Percentiles rank a stretch among this genome's conserved stretches.
Conservation (phyloP, 2,113 vertebrate species). For the Cryptotis parvus region DNA sequence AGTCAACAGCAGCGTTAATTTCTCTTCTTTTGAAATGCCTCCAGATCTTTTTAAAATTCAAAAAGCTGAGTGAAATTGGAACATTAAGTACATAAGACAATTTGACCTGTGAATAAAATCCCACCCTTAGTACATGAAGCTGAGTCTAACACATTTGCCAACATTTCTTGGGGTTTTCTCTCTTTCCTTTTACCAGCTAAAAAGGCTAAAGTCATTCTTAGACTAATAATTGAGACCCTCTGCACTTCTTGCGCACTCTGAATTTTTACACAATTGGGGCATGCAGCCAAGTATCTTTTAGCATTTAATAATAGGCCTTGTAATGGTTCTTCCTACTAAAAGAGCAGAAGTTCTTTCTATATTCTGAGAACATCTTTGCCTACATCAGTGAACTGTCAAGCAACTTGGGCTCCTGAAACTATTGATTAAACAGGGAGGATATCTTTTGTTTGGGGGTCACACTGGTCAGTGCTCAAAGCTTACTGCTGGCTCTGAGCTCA, state of each 20-base stretch:
- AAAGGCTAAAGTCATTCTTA: neutral
- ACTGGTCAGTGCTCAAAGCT: too few relatives aligned
- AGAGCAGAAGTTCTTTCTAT: neutral
- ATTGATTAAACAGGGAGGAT: neutral
- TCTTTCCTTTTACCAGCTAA: neutral
- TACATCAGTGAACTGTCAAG: neutral
- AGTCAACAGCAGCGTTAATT: neutral
- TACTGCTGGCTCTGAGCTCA: neutral
- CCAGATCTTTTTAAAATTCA: constrained; percentile 38
- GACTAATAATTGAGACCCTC: neutral
- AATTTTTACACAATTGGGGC: neutral
- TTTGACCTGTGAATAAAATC: constrained; percentile 13
- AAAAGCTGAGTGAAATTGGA: neutral
- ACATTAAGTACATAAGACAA: constrained; percentile 8
- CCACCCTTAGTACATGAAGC: neutral
- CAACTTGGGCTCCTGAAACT: neutral
- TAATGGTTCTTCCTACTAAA: neutral
- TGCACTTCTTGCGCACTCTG: neutral
- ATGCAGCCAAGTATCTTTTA: neutral
- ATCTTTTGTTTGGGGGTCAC: too few relatives aligned
- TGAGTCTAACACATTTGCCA: neutral
- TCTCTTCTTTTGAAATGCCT: constrained; percentile 28
- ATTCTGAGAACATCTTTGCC: neutral
- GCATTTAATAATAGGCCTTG: neutral
- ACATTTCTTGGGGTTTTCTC: accelerated